Evolutionary conservation across 23 tunicate species (phyloP).

Genomic region (Oikopleura dioica): DNA sequence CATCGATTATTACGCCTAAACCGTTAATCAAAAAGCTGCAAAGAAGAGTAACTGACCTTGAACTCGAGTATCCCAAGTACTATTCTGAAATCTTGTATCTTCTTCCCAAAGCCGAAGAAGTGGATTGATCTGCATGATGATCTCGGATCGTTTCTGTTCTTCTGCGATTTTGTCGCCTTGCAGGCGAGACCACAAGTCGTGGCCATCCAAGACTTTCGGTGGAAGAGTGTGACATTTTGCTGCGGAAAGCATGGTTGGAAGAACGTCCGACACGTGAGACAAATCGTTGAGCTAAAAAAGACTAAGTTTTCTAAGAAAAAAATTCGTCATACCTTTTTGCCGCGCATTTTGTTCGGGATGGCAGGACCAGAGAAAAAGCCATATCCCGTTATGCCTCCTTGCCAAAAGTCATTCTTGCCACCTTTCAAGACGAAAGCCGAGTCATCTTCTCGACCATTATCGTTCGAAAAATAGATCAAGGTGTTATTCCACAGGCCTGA

Average conservation of each 20-base stretch:
- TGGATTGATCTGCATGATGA: background rate
- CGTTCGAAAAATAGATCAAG: conserved; percentile 8
- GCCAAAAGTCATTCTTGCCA: background rate
- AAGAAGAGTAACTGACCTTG: too few species aligned
- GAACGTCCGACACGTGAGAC: conserved; percentile 46
- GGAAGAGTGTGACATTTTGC: conserved; percentile 28
- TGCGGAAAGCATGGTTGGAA: conserved; percentile 52
- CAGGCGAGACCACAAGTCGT: background rate
- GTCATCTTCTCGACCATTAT: background rate
- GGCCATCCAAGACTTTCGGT: background rate
- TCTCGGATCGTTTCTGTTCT: background rate
- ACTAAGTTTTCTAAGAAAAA: too few species aligned
- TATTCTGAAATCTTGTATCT: background rate
- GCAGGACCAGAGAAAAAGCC: background rate
- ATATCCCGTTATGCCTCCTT: background rate
- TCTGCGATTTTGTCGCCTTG: too few species aligned
- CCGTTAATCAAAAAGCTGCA: too few species aligned
- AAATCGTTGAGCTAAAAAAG: conserved; percentile 15
- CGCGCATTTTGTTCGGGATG: background rate
- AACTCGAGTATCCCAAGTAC: background rate
- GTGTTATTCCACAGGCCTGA: conserved; percentile 57
- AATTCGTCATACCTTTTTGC: too few species aligned
- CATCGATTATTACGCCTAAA: background rate
- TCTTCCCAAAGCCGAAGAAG: background rate
- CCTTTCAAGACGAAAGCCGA: background rate